Evolutionary conservation across 2,113 vertebrate species (phyloP).

Genomic region (Lipotes vexillifer): DNA sequence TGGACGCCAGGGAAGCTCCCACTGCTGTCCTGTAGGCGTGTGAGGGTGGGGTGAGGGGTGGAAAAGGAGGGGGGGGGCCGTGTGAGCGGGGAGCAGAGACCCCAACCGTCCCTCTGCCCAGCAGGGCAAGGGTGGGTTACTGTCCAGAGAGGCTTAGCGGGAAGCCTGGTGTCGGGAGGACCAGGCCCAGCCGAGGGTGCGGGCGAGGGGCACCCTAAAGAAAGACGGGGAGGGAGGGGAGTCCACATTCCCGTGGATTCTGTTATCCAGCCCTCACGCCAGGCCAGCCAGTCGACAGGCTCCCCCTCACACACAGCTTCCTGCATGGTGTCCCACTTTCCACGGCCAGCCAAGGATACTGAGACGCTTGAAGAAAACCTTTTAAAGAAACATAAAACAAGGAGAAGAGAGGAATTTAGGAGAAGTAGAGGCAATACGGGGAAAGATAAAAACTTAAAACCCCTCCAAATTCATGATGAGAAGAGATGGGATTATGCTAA

Average conservation of each 20-base stretch:
- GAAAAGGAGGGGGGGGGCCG: accelerated
- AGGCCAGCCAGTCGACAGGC: too few species aligned
- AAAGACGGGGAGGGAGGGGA: background rate
- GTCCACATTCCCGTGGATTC: background rate
- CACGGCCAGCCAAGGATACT: background rate
- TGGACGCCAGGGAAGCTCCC: accelerated
- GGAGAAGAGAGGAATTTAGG: background rate
- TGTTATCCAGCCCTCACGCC: background rate
- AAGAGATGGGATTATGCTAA: background rate
- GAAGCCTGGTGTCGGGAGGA: background rate
- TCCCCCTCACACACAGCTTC: background rate
- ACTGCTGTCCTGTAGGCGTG: background rate
- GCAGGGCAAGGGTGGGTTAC: too few species aligned
- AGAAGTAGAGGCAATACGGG: background rate
- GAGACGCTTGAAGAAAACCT: background rate
- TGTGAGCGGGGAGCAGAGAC: background rate
- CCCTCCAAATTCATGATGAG: background rate
- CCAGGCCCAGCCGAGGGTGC: too few species aligned
- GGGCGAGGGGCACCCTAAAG: background rate
- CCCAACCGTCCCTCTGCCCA: background rate
- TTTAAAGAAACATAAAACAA: background rate
- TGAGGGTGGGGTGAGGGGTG: background rate
- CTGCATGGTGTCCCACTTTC: background rate
- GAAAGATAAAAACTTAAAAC: background rate
- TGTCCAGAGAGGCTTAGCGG: background rate